Evolutionary conservation across 2,113 vertebrate species (phyloP), one percentile per base, ranked within the genome.

Genomic region (Colaptes auratus): DNA sequence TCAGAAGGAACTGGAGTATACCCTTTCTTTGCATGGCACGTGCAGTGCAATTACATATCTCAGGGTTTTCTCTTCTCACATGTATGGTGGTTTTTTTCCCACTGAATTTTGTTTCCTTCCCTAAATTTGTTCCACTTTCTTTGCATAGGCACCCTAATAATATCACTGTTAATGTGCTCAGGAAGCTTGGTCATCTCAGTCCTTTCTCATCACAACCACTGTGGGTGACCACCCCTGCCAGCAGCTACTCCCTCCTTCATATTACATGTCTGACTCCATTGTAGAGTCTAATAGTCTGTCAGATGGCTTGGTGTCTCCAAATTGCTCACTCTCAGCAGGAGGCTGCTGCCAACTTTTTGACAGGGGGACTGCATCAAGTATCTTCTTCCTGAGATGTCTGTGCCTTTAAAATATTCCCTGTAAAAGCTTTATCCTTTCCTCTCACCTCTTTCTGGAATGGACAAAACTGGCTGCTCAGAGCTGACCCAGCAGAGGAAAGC

Each of bases 401-500:
- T 35, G 70, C 73, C 80, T 95, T 92, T 94, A 86, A 94, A 84
- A 42, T 50, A 31, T 20, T 48, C 7, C 31, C 58, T 78, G 33
- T 14, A 90, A 83, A 95, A 90, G 28, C 70, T 72, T 84, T 8
- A 15, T 39, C 92, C 44, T 77, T 93, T 78, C 71, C 35, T 85
- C 89, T 86, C 12, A 14, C 18, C 3, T 89, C 28, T 17, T 39
- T 52, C 36, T 42, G 28, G 23, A 82, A 70, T 79, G 70, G 70
- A 64, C 50, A 79, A 82, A 83, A 52, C 20, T 2, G 1, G 65
- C 56, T 35, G 31, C 36, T 69, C 56, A 9, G 21, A 36, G 67
- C 56, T 94, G 85, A 88, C 56, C 66, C 35, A 79, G 74, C 76
- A 77, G 70, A 80, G 52, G 77, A 96, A 88, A 86, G 56, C 61